Evolutionary conservation across 2,797 vertebrate genomes (phyloP).

Genomic region (Parotocinclus haroldoi): DNA sequence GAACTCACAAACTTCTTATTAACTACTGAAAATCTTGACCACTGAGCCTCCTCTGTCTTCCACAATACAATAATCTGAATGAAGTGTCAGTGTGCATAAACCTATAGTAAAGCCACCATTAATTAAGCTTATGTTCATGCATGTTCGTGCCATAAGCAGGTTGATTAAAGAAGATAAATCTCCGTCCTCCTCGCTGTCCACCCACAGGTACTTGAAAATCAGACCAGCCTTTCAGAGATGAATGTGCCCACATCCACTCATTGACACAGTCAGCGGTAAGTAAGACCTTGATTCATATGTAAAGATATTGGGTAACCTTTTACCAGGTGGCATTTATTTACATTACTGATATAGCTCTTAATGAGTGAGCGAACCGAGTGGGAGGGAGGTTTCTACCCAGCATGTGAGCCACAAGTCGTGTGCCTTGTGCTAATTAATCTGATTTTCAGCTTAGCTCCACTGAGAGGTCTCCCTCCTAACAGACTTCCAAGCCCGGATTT

Average conservation of each 20-base stretch:
- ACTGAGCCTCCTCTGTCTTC: no score
- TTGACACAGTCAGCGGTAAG: constrained; percentile 2
- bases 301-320: constrained; percentile 1
- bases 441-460: constrained; percentile 65
- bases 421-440: constrained; percentile 66
- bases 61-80: no score
- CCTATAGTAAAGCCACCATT: no score
- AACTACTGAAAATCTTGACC: no score
- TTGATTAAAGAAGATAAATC: constrained; percentile 26
- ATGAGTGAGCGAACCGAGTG: constrained; percentile 30
- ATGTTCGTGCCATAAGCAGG: not conserved
- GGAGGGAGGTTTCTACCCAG: constrained; percentile 20
- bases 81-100: no score
- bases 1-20: no score
- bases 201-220: constrained; percentile 24
- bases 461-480: constrained; percentile 59
- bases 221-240: constrained; percentile 9
- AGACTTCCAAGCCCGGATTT: constrained; percentile 19
- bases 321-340: not conserved
- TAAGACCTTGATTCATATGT: constrained; percentile 2
- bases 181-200: constrained; percentile 5
- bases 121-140: no score
- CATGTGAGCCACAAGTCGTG: constrained; percentile 62
- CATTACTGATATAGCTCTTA: no score
- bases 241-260: constrained; percentile 11